Conservation (phyloP, 2,113 vertebrate genomes). For the Epinephelus moara region DNA sequence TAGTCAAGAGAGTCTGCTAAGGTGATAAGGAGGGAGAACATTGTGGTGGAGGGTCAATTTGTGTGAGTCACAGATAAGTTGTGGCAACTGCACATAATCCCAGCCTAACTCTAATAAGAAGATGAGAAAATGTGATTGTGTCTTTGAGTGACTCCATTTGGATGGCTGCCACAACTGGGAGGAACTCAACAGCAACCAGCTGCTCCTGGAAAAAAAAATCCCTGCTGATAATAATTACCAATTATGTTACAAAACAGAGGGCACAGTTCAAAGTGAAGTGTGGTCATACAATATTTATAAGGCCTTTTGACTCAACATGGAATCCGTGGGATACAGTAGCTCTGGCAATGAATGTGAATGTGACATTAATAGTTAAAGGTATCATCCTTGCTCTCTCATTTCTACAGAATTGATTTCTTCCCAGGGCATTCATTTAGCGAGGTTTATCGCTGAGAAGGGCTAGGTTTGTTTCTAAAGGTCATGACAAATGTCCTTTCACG, state of each 20-base stretch:
- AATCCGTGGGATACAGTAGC: constrained; percentile 14
- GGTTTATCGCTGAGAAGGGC: constrained; percentile 69
- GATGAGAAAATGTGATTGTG: constrained; percentile 77
- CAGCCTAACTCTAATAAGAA: constrained; percentile 70
- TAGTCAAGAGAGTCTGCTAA: constrained; percentile 37
- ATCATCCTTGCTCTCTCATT: constrained; percentile 62
- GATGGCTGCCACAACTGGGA: constrained; percentile 47
- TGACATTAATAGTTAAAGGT: constrained; percentile 71
- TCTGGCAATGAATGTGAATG: constrained; percentile 56
- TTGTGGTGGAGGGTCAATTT: constrained; percentile 74
- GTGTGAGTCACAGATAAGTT: constrained; percentile 68
- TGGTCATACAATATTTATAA: constrained; percentile 71
- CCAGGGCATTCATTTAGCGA: constrained; percentile 63
- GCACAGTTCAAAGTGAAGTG: constrained; percentile 59
- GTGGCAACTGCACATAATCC: constrained; percentile 70
- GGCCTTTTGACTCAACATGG: constrained; percentile 36
- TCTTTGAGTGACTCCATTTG: constrained; percentile 66
- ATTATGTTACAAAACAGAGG: constrained; percentile 69
- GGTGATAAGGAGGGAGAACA: constrained; percentile 66
- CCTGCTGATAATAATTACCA: constrained; percentile 60
- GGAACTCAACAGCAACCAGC: constrained; percentile 56
- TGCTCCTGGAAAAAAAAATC: constrained; percentile 29
- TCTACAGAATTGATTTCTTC: constrained; percentile 74
- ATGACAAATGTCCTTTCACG: constrained; percentile 80
- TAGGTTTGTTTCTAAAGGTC: constrained; percentile 82